These are phyloP conservation scores for Pygmarrhopalites habei DNA, from an alignment of 1,140 invertebrate genomes.

Conservation along the genomic window DNA sequence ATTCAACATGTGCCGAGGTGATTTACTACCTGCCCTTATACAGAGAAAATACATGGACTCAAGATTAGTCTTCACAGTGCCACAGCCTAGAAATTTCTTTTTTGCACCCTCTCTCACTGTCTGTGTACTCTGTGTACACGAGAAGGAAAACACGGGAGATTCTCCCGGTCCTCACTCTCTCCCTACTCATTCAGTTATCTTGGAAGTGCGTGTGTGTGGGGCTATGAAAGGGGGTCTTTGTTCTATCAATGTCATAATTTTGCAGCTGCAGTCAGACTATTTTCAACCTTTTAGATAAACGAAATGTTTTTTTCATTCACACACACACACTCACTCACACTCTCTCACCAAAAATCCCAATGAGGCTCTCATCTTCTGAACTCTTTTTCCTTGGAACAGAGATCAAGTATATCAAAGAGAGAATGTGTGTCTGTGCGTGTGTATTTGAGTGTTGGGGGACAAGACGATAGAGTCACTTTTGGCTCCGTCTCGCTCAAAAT, in stretches of 20 bases:
- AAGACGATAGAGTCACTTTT: no score
- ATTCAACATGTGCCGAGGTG: conserved; percentile 4
- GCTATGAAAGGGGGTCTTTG: conserved; percentile 23
- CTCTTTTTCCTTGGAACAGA: no score
- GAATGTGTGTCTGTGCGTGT: no score
- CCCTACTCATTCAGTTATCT: background rate
- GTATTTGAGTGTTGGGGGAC: no score
- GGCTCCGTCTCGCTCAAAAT: background rate
- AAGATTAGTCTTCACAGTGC: background rate
- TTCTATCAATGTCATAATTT: conserved; percentile 29
- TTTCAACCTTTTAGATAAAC: conserved; percentile 24
- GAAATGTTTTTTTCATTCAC: background rate
- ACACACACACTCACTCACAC: background rate
- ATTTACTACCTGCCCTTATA: background rate
- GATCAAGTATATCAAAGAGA: no score
- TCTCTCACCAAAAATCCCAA: background rate
- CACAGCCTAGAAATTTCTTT: background rate
- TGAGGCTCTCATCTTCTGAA: background rate
- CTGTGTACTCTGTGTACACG: background rate
- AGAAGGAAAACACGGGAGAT: background rate
- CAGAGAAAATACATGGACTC: background rate
- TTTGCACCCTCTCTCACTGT: background rate
- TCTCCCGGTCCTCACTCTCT: background rate
- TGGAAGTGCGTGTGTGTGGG: background rate
- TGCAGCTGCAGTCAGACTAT: conserved; percentile 20